Conservation (phyloP, 2,888 invertebrate genomes). For the Platycheirus albimanus region DNA sequence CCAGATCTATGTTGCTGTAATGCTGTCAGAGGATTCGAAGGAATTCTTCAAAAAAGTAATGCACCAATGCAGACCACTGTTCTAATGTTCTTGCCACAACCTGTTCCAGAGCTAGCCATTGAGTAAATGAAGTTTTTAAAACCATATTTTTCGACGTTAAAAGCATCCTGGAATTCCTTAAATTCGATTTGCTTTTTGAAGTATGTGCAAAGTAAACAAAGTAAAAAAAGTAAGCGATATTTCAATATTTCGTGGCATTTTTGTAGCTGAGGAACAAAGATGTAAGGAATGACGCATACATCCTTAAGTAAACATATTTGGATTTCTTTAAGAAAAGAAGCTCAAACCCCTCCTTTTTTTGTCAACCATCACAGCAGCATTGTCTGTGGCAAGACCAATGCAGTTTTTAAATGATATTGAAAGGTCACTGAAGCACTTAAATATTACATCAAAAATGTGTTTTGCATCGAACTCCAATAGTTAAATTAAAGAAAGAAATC, state of each 20-base stretch:
- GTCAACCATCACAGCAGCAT: too few species aligned
- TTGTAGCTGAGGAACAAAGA: conserved; percentile 77
- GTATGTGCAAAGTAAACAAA: conserved; percentile 76
- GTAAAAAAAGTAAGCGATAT: conserved; percentile 75
- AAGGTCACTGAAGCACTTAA: too few species aligned
- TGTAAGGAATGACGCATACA: conserved; percentile 77
- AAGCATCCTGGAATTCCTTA: conserved; percentile 76
- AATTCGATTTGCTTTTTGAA: conserved; percentile 75
- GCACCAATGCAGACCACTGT: conserved; percentile 40
- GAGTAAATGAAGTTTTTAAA: conserved; percentile 76
- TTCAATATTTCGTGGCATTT: conserved; percentile 75
- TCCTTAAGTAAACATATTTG: conserved; percentile 75
- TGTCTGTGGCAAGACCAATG: too few species aligned
- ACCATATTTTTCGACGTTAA: conserved; percentile 76
- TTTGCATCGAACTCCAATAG: too few species aligned
- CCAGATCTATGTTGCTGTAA: conserved; percentile 21
- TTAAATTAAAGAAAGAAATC: too few species aligned
- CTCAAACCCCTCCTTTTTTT: too few species aligned
- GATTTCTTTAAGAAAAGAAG: too few species aligned
- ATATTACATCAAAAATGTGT: too few species aligned
- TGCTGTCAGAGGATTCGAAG: conserved; percentile 3
- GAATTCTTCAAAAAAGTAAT: conserved; percentile 27
- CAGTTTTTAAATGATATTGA: too few species aligned
- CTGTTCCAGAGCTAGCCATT: conserved; percentile 77
- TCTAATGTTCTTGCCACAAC: conserved; percentile 58